These are phyloP conservation scores for Microcebus jonahi DNA, from an alignment of 2,113 vertebrate genomes.

Conservation along the genomic window DNA sequence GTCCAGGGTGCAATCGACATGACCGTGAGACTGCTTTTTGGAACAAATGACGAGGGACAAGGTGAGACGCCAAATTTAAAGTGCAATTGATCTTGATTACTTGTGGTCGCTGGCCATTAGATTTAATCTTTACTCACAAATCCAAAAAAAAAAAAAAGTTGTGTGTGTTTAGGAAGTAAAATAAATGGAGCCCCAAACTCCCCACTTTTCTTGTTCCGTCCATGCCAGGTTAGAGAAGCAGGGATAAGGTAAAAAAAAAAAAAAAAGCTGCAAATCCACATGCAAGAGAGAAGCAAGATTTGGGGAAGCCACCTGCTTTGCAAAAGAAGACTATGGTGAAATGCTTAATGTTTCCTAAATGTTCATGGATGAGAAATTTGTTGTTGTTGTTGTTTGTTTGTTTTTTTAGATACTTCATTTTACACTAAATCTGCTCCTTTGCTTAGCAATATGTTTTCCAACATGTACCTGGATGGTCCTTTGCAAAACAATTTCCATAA, in stretches of 20 bases:
- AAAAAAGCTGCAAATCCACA: background rate
- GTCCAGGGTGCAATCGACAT: conserved; percentile 10
- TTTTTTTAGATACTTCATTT: background rate
- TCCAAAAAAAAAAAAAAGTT: background rate
- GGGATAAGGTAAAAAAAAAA: background rate
- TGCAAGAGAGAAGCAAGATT: no score
- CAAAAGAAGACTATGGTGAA: rapidly evolving
- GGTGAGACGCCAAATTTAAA: background rate
- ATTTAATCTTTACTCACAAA: background rate
- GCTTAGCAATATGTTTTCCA: background rate
- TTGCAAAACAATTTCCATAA: background rate
- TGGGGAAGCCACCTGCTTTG: no score
- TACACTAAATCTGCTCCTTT: background rate
- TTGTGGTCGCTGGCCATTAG: background rate
- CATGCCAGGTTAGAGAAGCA: background rate
- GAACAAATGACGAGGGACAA: conserved; percentile 1
- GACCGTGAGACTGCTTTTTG: background rate
- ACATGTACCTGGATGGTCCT: background rate
- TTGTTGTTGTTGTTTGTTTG: no score
- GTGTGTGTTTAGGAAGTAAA: background rate
- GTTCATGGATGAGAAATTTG: rapidly evolving
- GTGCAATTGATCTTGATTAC: background rate
- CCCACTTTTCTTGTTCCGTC: background rate
- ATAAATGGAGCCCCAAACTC: background rate
- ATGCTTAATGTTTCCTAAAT: rapidly evolving